Percentiles rank a stretch among this genome's conserved stretches.
Conservation (phyloP, 2,888 invertebrate genomes). For the Poecilobothrus nobilitatus region DNA sequence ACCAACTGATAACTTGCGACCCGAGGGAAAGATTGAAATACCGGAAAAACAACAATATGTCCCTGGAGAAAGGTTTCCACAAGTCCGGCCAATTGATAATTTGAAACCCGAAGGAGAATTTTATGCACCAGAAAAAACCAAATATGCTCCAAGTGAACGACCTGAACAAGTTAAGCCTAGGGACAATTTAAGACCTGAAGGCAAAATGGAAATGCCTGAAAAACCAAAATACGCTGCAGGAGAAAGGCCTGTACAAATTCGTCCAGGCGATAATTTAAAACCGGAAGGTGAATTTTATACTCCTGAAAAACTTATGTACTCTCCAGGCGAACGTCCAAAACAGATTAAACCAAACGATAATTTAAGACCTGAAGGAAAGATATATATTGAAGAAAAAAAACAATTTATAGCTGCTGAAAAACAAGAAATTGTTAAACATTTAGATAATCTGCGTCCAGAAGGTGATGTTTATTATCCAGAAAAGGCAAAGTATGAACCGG, state of each 20-base stretch:
- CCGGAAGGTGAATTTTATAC: conserved; percentile 52
- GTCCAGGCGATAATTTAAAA: conserved; percentile 45
- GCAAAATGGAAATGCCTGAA: conserved; percentile 38
- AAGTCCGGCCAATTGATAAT: conserved; percentile 46
- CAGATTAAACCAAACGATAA: conserved; percentile 47
- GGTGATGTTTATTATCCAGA: conserved; percentile 37
- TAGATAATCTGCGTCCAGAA: conserved; percentile 47
- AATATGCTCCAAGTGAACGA: conserved; percentile 45
- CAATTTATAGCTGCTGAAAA: conserved; percentile 47
- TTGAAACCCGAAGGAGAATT: conserved; percentile 43
- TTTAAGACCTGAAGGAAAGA: conserved; percentile 47
- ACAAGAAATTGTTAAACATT: conserved; percentile 48
- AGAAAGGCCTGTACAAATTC: conserved; percentile 41
- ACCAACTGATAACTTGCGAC: conserved; percentile 38
- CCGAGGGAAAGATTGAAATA: conserved; percentile 47
- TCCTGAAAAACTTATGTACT: conserved; percentile 45
- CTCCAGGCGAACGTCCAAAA: conserved; percentile 46
- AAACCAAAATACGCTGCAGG: conserved; percentile 46
- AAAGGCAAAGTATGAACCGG: conserved; percentile 11
- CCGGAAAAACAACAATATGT: conserved; percentile 39
- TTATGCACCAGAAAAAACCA: conserved; percentile 41
- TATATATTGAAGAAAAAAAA: conserved; percentile 42
- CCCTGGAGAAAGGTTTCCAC: conserved; percentile 43
- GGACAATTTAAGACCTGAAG: conserved; percentile 34
- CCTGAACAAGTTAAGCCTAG: conserved; percentile 36